Percentiles rank a stretch among this genome's conserved stretches.
phyloP scores from a whole-genome alignment of 2,113 vertebrate genomes.

The Cairina moschata region DNA sequence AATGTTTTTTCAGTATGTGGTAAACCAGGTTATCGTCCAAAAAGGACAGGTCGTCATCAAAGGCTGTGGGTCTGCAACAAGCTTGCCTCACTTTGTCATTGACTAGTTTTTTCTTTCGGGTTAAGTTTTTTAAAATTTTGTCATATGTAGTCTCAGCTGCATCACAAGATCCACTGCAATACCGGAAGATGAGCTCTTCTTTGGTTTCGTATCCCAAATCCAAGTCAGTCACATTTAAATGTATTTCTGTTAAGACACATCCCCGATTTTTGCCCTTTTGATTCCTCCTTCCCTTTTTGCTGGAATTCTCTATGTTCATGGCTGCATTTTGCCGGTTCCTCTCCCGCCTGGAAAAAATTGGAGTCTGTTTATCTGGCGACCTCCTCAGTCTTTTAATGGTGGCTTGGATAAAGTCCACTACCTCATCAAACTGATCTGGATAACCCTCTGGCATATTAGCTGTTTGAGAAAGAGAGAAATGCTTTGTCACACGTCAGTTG shows the following conservation, averaged over 20 bases:
- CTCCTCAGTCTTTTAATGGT: constrained; percentile 91
- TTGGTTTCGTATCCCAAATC: constrained; percentile 96
- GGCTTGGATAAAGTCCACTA: constrained; percentile 96
- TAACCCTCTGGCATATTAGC: constrained; percentile 87
- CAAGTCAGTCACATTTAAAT: constrained; percentile 96
- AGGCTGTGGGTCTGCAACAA: constrained; percentile 93
- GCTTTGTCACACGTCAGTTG: not conserved
- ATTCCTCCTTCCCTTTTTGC: constrained; percentile 75
- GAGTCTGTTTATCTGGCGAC: constrained; percentile 81
- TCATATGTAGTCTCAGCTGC: constrained; percentile 94
- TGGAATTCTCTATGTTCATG: constrained; percentile 72
- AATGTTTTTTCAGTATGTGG: constrained; percentile 97
- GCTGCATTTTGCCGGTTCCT: constrained; percentile 81
- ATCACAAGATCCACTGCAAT: constrained; percentile 94
- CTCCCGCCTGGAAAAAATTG: constrained; percentile 78
- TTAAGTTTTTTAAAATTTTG: constrained; percentile 97
- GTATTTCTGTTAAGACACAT: constrained; percentile 92
- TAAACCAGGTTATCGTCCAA: constrained; percentile 95
- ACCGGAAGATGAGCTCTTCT: constrained; percentile 96
- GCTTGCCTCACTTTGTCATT: constrained; percentile 90
- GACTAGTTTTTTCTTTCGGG: constrained; percentile 92
- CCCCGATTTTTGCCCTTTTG: constrained; percentile 83
- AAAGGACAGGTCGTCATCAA: constrained; percentile 96
- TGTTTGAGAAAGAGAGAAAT: constrained; percentile 76
- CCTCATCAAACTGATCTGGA: constrained; percentile 92